Evolutionary conservation across 92 coral and sea anemone species (phyloP).

Genomic region (Heliopora coerulea): DNA sequence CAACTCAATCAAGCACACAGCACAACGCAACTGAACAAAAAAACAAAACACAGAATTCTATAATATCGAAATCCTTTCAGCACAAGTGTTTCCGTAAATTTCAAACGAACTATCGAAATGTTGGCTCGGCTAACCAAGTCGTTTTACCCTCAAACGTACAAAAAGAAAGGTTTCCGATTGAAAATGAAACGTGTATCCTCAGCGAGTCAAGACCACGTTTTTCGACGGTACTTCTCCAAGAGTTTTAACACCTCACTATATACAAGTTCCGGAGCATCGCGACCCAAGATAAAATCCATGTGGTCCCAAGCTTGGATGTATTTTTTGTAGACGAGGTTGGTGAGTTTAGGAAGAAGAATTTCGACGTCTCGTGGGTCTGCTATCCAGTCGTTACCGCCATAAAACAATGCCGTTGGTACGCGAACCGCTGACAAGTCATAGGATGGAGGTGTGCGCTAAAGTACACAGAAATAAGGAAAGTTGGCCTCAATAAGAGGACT

Average conservation of each 20-base stretch:
- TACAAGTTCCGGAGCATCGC: conserved; percentile 72
- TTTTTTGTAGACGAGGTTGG: conserved; percentile 53
- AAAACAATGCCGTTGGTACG: conserved; percentile 64
- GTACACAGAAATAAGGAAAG: too few species aligned
- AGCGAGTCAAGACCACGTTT: neutral
- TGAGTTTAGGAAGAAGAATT: conserved; percentile 52
- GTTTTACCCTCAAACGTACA: too few species aligned
- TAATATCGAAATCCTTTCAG: too few species aligned
- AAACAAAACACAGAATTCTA: too few species aligned
- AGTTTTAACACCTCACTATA: conserved; percentile 67
- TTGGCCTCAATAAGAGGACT: too few species aligned
- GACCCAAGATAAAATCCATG: conserved; percentile 85
- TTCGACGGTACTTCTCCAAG: conserved; percentile 1
- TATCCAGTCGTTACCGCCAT: conserved; percentile 63
- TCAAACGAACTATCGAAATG: too few species aligned
- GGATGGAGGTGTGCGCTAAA: conserved; percentile 62
- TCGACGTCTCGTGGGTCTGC: conserved; percentile 73
- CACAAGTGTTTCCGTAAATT: too few species aligned
- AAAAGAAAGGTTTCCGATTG: too few species aligned
- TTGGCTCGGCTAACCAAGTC: too few species aligned
- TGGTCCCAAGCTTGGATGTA: conserved; percentile 71
- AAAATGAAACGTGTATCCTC: too few species aligned
- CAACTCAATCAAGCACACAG: too few species aligned
- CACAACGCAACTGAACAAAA: too few species aligned
- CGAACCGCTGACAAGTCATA: conserved; percentile 54